These are phyloP conservation scores for Pterocles burchelli DNA, from an alignment of 2,113 vertebrate genomes.

Conservation along the genomic window DNA sequence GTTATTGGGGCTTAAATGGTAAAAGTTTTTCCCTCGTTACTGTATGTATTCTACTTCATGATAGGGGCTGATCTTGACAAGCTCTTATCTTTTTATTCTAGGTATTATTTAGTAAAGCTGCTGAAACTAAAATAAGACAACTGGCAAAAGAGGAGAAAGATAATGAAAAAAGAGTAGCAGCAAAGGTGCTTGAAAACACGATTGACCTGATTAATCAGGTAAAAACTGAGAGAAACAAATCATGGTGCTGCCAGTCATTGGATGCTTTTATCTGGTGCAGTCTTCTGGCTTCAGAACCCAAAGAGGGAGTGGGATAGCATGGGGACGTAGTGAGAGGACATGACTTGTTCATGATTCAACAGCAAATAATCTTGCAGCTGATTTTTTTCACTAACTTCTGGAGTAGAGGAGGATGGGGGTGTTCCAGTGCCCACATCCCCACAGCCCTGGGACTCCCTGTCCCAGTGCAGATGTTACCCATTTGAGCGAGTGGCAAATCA, in stretches of 20 bases:
- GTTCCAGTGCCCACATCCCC: too few relatives aligned
- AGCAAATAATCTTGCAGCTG: not conserved
- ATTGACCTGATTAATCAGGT: constrained; percentile 95
- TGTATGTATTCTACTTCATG: not conserved
- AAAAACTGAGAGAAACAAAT: not conserved
- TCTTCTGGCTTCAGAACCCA: not conserved
- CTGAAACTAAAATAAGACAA: constrained; percentile 85
- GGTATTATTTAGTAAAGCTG: constrained; percentile 90
- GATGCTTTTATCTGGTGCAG: not conserved
- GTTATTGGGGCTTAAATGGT: not conserved
- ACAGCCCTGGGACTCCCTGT: not conserved
- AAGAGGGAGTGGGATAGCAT: not conserved
- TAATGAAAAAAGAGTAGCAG: constrained; percentile 80
- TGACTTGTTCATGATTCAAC: not conserved
- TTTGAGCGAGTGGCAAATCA: too few relatives aligned
- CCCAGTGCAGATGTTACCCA: not conserved
- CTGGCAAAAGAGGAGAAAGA: constrained; percentile 74
- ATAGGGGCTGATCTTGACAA: not conserved
- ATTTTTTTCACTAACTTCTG: not conserved
- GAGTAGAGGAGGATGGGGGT: rapidly evolving
- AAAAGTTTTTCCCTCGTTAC: not conserved
- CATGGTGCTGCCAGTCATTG: rapidly evolving
- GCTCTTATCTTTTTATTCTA: constrained; percentile 46
- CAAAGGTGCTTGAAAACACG: constrained; percentile 81
- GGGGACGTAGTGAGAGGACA: too few relatives aligned